Percentiles rank a stretch among this genome's conserved stretches.
Evolutionary conservation across 2,888 invertebrate genomes (phyloP).

Genomic region (Lordiphosa andalusiaca): DNA sequence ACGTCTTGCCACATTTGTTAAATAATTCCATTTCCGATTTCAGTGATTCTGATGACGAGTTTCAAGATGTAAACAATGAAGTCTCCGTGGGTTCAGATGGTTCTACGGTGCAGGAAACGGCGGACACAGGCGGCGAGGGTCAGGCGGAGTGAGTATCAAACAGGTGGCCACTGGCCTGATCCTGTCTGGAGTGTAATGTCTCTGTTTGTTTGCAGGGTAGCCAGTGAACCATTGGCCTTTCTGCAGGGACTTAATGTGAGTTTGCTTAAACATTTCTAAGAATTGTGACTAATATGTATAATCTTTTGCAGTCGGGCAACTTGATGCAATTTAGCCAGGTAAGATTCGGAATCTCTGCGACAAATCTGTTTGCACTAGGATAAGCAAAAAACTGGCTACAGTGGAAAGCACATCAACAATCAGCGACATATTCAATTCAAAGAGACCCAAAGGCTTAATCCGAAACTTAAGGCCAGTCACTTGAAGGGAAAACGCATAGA

Average conservation of each 20-base stretch:
- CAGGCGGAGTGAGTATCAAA: slow-evolving; percentile 22
- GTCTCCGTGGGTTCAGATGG: slow-evolving; percentile 23
- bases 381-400: slow-evolving; percentile 75
- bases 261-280: not conserved
- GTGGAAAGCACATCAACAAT: slow-evolving; percentile 68
- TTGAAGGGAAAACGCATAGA: slow-evolving; percentile 72
- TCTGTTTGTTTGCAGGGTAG: slow-evolving; percentile 11
- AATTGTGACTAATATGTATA: not conserved
- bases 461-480: slow-evolving; percentile 60
- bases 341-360: slow-evolving; percentile 65
- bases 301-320: slow-evolving; percentile 68
- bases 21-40: not conserved
- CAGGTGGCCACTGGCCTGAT: slow-evolving; percentile 8
- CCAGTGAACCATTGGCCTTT: slow-evolving; percentile 65
- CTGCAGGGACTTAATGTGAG: slow-evolving; percentile 75
- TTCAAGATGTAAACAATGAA: slow-evolving; percentile 9
- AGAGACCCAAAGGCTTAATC: slow-evolving; percentile 72
- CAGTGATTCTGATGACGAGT: slow-evolving; percentile 23
- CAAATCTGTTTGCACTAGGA: slow-evolving; percentile 78
- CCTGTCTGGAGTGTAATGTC: not conserved
- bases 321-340: slow-evolving; percentile 78
- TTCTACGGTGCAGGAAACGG: slow-evolving; percentile 7
- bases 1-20: not conserved
- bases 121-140: slow-evolving; percentile 17
- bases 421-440: slow-evolving; percentile 69